These are phyloP conservation scores for Pseudorhiza aurosa DNA, from an alignment of 30 jellyfish, hydroid and myxozoan genomes.

Conservation along the genomic window DNA sequence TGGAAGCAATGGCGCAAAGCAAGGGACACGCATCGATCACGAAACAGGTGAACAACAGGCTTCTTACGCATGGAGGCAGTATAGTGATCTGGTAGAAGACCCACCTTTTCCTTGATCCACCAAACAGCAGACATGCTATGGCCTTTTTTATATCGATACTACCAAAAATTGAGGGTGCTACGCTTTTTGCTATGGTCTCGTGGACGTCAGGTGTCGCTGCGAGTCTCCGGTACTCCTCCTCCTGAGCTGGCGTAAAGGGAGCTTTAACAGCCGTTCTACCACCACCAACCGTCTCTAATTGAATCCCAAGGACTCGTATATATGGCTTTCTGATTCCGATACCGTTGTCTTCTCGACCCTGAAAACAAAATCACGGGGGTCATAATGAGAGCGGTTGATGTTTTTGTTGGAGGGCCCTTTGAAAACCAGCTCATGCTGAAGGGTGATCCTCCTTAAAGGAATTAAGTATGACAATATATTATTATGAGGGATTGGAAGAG, in stretches of 20 bases:
- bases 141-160: slow-evolving; percentile 97
- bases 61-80: too few relatives aligned
- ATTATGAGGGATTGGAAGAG: too few relatives aligned
- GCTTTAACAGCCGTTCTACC: slow-evolving; percentile 89
- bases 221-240: slow-evolving; percentile 82
- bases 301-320: slow-evolving; percentile 96
- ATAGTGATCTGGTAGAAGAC: too few relatives aligned
- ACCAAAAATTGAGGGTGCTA: slow-evolving; percentile 99
- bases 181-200: slow-evolving; percentile 86
- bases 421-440: too few relatives aligned
- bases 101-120: slow-evolving; percentile 99
- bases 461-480: too few relatives aligned
- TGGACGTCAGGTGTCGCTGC: slow-evolving; percentile 89
- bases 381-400: too few relatives aligned
- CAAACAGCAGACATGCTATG: slow-evolving; percentile 97
- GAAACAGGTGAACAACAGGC: too few relatives aligned
- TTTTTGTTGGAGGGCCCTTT: too few relatives aligned
- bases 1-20: too few relatives aligned
- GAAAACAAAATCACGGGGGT: background rate
- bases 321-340: slow-evolving; percentile 99
- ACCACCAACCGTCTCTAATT: slow-evolving; percentile 92
- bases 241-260: slow-evolving; percentile 89
- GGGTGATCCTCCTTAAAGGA: too few relatives aligned
- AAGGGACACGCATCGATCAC: too few relatives aligned
- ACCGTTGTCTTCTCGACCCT: slow-evolving; percentile 81